These are phyloP conservation scores for Sericinus montela DNA, from an alignment of 2,888 invertebrate species.

Conservation along the genomic window DNA sequence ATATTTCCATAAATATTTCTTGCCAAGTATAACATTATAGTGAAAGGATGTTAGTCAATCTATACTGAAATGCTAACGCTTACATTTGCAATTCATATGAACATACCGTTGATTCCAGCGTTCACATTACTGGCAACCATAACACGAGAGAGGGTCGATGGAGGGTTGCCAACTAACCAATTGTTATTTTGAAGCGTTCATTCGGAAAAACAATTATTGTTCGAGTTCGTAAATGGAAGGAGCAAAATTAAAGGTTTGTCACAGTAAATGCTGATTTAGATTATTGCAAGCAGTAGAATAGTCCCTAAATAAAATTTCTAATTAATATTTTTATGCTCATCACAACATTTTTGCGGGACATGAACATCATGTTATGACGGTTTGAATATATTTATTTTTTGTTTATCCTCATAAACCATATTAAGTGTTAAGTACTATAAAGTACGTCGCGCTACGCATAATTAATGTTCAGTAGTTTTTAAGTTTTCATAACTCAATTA, in stretches of 20 bases:
- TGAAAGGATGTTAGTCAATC: neutral
- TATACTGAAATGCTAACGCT: constrained; percentile 9
- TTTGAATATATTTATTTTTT: no score
- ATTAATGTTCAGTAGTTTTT: no score
- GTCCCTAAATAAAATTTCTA: neutral
- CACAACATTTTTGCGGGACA: no score
- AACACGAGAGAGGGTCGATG: constrained; percentile 34
- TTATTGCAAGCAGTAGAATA: constrained; percentile 30
- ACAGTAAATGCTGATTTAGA: constrained; percentile 51
- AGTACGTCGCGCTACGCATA: no score
- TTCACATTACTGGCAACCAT: constrained; percentile 23
- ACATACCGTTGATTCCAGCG: constrained; percentile 21
- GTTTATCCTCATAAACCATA: no score
- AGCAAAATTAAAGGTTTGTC: constrained; percentile 64
- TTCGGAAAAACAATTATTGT: constrained; percentile 70
- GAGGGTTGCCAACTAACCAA: constrained; percentile 58
- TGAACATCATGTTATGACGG: no score
- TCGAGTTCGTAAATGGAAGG: constrained; percentile 55
- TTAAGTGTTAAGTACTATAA: no score
- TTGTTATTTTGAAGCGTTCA: constrained; percentile 75
- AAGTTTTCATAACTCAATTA: no score
- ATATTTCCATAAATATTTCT: no score
- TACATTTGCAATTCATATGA: constrained; percentile 21
- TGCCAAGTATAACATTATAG: no score
- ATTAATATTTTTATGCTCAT: no score